These are phyloP conservation scores for Palythoa grandis DNA, from an alignment of 92 coral and sea anemone species.

Conservation along the genomic window DNA sequence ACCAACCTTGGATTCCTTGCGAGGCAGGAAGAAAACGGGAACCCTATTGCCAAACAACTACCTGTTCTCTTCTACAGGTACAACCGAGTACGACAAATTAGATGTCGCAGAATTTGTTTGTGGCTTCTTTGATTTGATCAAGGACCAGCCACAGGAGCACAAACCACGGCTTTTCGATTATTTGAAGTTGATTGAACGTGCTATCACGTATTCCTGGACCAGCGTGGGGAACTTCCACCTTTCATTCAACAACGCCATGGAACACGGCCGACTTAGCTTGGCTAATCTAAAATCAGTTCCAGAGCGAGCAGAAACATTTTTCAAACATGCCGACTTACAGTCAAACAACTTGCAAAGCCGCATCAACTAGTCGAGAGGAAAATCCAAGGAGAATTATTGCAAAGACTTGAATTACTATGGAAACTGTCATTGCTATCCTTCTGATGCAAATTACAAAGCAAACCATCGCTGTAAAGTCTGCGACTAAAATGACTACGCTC, in stretches of 20 bases:
- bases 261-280: conserved; percentile 49
- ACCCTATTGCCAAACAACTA: conserved; percentile 49
- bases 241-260: conserved; percentile 48
- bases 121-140: conserved; percentile 51
- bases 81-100: conserved; percentile 42
- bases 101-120: conserved; percentile 57
- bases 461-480: conserved; percentile 56
- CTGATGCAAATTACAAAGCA: conserved; percentile 40
- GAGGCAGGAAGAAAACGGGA: conserved; percentile 46
- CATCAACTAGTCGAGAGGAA: background rate
- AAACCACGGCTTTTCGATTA: too few relatives aligned
- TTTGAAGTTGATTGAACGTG: too few relatives aligned
- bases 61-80: conserved; percentile 60
- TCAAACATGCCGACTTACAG: conserved; percentile 60
- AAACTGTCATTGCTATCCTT: conserved; percentile 44
- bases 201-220: conserved; percentile 49
- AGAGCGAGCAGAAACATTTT: conserved; percentile 53
- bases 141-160: conserved; percentile 27
- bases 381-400: conserved; percentile 44
- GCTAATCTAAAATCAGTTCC: conserved; percentile 40
- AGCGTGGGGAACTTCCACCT: conserved; percentile 56
- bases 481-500: conserved; percentile 9
- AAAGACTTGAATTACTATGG: conserved; percentile 56
- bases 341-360: conserved; percentile 32
- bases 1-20: background rate